Evolutionary conservation across 2,888 invertebrate species (phyloP), one percentile per base, ranked within the genome.

Genomic region (Scaptomyza parva): DNA sequence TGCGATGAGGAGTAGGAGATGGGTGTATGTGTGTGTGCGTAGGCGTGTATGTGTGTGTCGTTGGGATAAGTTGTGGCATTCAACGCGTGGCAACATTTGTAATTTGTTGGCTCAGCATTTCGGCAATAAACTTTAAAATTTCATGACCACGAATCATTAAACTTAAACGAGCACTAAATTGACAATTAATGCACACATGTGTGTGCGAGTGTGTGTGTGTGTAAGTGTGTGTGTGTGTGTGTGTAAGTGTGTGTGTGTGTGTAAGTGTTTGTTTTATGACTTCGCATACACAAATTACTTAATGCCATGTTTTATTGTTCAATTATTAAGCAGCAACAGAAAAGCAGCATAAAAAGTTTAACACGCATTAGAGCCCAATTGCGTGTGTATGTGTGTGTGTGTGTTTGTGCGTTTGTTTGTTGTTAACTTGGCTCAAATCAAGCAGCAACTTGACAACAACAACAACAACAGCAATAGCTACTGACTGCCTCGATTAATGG

Each of bases 291-390:
- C 85, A 84, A 86, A 84, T 86, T 84, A 84, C 83, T 81, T 86
- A 86, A 86, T 86, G 86, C 78, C 76, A 69, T 68, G 77, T 77
- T 84, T 86, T 86, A 78, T 81, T 81, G 83, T 86, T 81, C 75
- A 86, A 82, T 84, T 86, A 86, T 81, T 80, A 80, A 84, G 77
- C 70, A 14, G 14, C n/a, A 63, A 53, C 67, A 60, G 63, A 75
- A 75, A 59, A 28, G 14, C 60, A 68, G 68, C 78, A 78, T 71
- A 78, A 81, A 80, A 81, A 71, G 81, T 78, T 86, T 76, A 86
- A 70, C 77, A 79, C 83, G 45, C 81, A 82, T 71, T 76, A 64
- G 54, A 58, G 58, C 60, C 62, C 52, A 64, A 71, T 64, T 62
- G 61, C 41, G n/a, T 12, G 33, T 33, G 26, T 26, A n/a, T n/a